phyloP scores from a whole-genome alignment of 2,888 invertebrate genomes.

The Allolobophora icterica region DNA sequence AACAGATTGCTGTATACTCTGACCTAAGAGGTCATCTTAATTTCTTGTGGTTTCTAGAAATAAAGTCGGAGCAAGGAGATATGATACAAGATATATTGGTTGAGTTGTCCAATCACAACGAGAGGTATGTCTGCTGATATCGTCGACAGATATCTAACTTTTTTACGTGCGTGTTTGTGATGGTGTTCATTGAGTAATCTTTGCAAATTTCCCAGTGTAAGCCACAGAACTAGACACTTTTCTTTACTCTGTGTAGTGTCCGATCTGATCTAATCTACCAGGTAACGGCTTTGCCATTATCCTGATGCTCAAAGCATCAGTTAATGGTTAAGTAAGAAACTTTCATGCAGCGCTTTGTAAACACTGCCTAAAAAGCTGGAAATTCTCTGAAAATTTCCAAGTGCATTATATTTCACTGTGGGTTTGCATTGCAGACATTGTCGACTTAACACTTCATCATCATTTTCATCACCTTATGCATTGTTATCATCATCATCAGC shows the following conservation, averaged over 20 bases:
- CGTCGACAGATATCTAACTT: background rate
- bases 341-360: too few relatives aligned
- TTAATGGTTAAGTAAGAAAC: too few relatives aligned
- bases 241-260: too few relatives aligned
- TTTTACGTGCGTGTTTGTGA: background rate
- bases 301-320: too few relatives aligned
- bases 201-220: background rate
- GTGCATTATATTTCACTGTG: too few relatives aligned
- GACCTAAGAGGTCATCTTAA: background rate
- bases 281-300: too few relatives aligned
- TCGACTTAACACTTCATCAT: background rate
- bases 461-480: background rate
- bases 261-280: too few relatives aligned
- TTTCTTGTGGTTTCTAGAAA: background rate
- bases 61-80: slow-evolving; percentile 25
- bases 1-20: background rate
- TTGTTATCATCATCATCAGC: background rate
- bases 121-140: slow-evolving; percentile 56
- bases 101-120: slow-evolving; percentile 66
- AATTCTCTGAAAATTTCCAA: too few relatives aligned
- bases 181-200: background rate
- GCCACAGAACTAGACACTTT: background rate
- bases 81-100: slow-evolving; percentile 52
- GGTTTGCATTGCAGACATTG: too few relatives aligned
- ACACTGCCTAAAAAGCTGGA: too few relatives aligned